Evolutionary conservation across 2,113 vertebrate species (phyloP).

Genomic region (Bufo gargarizans): DNA sequence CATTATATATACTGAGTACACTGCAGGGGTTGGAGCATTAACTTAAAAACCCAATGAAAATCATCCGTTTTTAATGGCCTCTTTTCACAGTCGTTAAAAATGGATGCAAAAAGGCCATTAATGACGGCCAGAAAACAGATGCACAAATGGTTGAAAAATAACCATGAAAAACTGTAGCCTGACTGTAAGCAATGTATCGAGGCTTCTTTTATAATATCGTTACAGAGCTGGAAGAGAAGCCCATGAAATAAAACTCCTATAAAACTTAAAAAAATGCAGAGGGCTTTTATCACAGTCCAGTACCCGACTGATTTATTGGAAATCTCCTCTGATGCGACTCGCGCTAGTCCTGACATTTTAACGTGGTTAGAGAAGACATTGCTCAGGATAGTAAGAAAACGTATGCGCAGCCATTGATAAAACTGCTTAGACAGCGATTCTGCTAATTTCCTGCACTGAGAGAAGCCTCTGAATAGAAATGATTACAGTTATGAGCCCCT

Average conservation of each 20-base stretch:
- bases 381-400: neutral
- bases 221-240: too few relatives aligned
- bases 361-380: neutral
- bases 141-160: too few relatives aligned
- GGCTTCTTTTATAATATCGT: too few relatives aligned
- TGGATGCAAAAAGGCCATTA: too few relatives aligned
- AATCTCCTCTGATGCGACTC: neutral
- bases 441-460: constrained; percentile 13
- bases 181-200: too few relatives aligned
- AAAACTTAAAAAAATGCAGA: neutral
- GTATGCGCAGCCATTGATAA: neutral
- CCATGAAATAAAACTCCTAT: neutral
- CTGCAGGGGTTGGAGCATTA: too few relatives aligned
- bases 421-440: neutral
- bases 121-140: too few relatives aligned
- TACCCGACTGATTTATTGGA: neutral
- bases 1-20: too few relatives aligned
- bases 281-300: neutral
- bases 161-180: too few relatives aligned
- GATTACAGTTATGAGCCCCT: constrained; percentile 27
- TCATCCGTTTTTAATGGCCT: too few relatives aligned
- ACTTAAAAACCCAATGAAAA: too few relatives aligned
- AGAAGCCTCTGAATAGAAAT: neutral
- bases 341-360: neutral
- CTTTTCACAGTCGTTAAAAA: too few relatives aligned